Conservation (phyloP, 2,113 vertebrate species). For the Percopsis transmontana region DNA sequence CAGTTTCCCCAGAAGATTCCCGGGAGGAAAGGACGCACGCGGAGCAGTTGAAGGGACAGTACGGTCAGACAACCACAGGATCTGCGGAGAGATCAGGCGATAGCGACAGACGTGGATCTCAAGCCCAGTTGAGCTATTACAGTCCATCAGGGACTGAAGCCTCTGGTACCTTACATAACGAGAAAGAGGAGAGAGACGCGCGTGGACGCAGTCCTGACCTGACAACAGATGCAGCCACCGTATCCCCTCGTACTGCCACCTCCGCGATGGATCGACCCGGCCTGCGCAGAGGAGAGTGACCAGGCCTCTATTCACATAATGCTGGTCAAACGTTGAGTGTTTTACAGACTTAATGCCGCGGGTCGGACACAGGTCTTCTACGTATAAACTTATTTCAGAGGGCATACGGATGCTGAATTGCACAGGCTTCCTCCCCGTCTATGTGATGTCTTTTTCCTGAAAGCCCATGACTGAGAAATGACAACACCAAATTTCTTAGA, state of each 20-base stretch:
- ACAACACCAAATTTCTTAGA: constrained; percentile 35
- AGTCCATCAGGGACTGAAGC: constrained; percentile 11
- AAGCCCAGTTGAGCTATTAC: constrained; percentile 10
- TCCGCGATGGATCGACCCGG: constrained; percentile 16
- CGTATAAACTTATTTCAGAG: constrained; percentile 26
- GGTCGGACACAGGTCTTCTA: constrained; percentile 65
- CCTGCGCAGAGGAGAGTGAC: constrained; percentile 49
- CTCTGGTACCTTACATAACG: not conserved
- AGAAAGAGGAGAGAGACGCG: constrained; percentile 27
- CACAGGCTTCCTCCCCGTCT: constrained; percentile 43
- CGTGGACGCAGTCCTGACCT: constrained; percentile 28
- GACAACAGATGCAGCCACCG: constrained; percentile 16
- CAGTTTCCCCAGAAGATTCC: constrained; percentile 30
- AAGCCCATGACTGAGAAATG: constrained; percentile 15
- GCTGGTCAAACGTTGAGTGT: constrained; percentile 43
- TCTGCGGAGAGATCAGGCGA: constrained; percentile 28
- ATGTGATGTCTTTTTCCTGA: constrained; percentile 30
- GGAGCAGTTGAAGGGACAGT: constrained; percentile 47
- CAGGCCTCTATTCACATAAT: constrained; percentile 16
- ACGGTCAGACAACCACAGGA: constrained; percentile 40
- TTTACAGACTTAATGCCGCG: constrained; percentile 59
- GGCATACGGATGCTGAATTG: constrained; percentile 49
- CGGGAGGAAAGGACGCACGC: constrained; percentile 53
- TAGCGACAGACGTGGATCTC: constrained; percentile 26
- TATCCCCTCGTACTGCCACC: constrained; percentile 34